A percentile compares a stretch with the other conserved stretches of the same genome.
Evolutionary conservation across 2,113 vertebrate species (phyloP).

Genomic region (Pithys albifrons): DNA sequence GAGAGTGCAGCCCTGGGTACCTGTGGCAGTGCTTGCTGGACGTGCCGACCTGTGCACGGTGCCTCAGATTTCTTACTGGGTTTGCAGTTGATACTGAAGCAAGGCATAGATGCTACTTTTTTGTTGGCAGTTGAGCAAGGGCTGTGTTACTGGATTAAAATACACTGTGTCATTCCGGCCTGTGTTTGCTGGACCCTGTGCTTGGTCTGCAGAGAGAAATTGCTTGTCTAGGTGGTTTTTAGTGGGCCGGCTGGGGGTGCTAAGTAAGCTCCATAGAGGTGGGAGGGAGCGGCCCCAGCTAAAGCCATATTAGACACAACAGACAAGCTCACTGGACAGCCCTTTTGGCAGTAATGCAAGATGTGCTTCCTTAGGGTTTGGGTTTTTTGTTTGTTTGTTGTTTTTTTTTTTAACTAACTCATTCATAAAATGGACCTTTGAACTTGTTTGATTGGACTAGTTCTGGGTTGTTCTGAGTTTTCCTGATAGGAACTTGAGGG

Average conservation of each 20-base stretch:
- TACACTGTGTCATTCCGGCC: rapidly evolving
- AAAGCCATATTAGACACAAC: background rate
- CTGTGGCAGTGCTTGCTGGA: background rate
- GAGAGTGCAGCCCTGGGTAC: background rate
- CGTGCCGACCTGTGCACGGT: background rate
- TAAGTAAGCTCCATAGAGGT: background rate
- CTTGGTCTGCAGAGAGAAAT: background rate
- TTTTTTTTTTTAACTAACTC: background rate
- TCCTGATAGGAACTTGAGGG: background rate
- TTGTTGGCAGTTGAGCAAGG: background rate
- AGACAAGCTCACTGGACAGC: background rate
- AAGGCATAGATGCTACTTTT: background rate
- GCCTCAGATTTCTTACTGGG: background rate
- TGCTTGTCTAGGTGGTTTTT: background rate
- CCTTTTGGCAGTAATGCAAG: background rate
- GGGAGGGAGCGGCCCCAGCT: background rate
- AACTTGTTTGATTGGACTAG: background rate
- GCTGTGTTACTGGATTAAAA: background rate
- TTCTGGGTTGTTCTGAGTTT: background rate
- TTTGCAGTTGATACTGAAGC: background rate
- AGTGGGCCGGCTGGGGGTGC: background rate
- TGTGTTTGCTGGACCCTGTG: background rate
- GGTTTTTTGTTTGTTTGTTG: background rate
- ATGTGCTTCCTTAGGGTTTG: background rate
- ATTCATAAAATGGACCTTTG: background rate